Evolutionary conservation across 2,888 invertebrate genomes (phyloP).

Genomic region (Drosophila differens): DNA sequence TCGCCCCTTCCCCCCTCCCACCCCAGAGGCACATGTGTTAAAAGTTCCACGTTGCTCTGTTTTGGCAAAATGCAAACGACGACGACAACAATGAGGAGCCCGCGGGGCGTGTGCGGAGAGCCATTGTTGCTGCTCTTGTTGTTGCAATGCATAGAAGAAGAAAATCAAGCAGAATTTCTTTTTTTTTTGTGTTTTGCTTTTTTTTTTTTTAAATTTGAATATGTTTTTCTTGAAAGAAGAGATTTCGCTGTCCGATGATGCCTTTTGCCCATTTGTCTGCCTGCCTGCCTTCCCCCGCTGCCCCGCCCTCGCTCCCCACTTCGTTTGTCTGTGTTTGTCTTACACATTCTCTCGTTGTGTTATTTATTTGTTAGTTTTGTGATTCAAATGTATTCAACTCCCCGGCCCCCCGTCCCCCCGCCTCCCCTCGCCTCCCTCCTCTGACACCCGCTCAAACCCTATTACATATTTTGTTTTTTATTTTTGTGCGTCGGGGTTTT

Average conservation of each 20-base stretch:
- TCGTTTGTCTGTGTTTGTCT: constrained; percentile 59
- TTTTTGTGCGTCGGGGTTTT: constrained; percentile 6
- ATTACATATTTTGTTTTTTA: constrained; percentile 43
- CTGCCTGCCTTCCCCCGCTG: background rate
- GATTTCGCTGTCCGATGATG: constrained; percentile 41
- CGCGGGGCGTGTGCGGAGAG: background rate
- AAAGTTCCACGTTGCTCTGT: constrained; percentile 78
- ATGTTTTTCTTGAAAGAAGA: constrained; percentile 70
- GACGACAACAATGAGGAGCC: constrained; percentile 31
- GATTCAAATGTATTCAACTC: constrained; percentile 74
- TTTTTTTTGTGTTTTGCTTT: background rate
- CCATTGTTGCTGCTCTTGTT: constrained; percentile 9
- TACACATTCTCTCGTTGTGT: constrained; percentile 68
- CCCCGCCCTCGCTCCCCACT: background rate
- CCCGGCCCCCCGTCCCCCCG: background rate
- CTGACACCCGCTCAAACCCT: background rate
- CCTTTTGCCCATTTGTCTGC: constrained; percentile 75
- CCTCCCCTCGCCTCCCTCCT: background rate
- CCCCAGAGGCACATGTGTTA: constrained; percentile 60
- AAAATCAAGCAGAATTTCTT: constrained; percentile 76
- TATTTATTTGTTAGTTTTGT: constrained; percentile 81
- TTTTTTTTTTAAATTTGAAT: constrained; percentile 67
- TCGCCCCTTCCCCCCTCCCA: background rate
- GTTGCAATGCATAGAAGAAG: constrained; percentile 19
- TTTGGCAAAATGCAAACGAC: constrained; percentile 78